Evolutionary conservation across 1,140 invertebrate genomes (phyloP).

Genomic region (Pseudomyrmex gracilis): DNA sequence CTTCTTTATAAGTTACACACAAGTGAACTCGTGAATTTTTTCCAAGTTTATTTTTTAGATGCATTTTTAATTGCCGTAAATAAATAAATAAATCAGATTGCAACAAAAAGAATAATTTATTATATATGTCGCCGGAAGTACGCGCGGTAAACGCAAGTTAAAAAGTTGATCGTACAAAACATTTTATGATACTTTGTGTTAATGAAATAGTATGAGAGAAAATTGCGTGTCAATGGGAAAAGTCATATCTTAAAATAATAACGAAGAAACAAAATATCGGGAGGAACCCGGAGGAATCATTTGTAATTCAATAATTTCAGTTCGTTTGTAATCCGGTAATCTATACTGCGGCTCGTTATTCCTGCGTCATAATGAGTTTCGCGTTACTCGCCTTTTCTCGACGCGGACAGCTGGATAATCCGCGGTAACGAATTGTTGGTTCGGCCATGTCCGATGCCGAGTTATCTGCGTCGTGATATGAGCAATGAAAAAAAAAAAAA

Average conservation of each 20-base stretch:
- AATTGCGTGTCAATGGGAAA: slow-evolving; percentile 22
- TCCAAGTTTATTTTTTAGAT: no score
- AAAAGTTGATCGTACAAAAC: neutral
- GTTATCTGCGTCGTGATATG: slow-evolving; percentile 63
- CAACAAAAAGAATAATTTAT: neutral
- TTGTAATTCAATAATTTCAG: slow-evolving; percentile 77
- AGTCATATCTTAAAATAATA: slow-evolving; percentile 45
- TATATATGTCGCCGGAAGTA: neutral
- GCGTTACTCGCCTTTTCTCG: slow-evolving; percentile 75
- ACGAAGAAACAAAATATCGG: slow-evolving; percentile 36
- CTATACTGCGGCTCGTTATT: slow-evolving; percentile 77
- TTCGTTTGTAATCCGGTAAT: slow-evolving; percentile 77
- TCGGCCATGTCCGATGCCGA: slow-evolving; percentile 41
- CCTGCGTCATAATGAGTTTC: slow-evolving; percentile 78
- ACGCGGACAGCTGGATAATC: slow-evolving; percentile 68
- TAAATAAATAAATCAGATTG: slow-evolving; percentile 1
- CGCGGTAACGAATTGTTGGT: slow-evolving; percentile 72
- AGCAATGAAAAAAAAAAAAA: slow-evolving; percentile 64
- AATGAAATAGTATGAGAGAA: neutral
- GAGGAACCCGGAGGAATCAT: slow-evolving; percentile 66
- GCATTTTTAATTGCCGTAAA: neutral
- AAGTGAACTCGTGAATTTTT: neutral
- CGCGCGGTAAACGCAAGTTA: no score
- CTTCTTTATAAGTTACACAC: no score
- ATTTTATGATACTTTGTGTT: neutral